Base-by-base conservation (phyloP, 2,888 invertebrate species). In the Lasioglossum villosulum region DNA sequence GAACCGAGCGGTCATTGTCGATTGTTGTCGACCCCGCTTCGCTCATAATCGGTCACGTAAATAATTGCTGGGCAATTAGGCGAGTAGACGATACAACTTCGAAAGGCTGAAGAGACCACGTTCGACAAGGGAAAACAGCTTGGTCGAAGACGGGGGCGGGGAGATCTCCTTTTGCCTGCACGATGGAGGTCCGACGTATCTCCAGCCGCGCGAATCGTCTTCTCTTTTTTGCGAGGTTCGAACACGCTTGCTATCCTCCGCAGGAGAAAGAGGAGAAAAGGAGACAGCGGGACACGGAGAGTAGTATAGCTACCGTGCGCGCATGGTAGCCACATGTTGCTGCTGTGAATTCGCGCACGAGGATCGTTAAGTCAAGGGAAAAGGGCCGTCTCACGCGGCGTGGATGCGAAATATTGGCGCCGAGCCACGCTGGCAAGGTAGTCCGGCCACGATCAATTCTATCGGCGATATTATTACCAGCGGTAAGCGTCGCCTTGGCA, bases 1-100 rank as follows among this genome's bases (percentile, higher is more conserved):
- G 87, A 87, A 86, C 56, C 79, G 79, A 83, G 80, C 71, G 63
- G 34, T 76, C 77, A 86, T 79, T 79, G 87, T 79, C 86, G 86
- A 86, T 86, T 87, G 81, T 84, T 86, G 86, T 66, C 34, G 63
- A 78, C 70, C 77, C 63, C 76, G 45, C 56, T n/a, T 37, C 45
- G 75, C 48, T 86, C 76, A 63, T 78, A 72, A 78, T 56, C 66
- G 73, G 16, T 77, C 59, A 34, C 48, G 79, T 12, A 63, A 68
- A 82, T 77, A 74, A 86, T 82, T 52, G 70, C 48, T 16, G 34
- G 30, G 66, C 45, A 71, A 78, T 86, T 72, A 63, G 56, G 39
- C 0, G 75, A 23, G 71, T 56, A 34, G 16, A 10, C 48, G 68
- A 19, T 23, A 23, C 56, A 19, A 16, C 34, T 23, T 34, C 68